Evolutionary conservation across 1,140 invertebrate genomes (phyloP), one percentile per base, ranked within the genome.

Genomic region (Neodiprion fabricii): DNA sequence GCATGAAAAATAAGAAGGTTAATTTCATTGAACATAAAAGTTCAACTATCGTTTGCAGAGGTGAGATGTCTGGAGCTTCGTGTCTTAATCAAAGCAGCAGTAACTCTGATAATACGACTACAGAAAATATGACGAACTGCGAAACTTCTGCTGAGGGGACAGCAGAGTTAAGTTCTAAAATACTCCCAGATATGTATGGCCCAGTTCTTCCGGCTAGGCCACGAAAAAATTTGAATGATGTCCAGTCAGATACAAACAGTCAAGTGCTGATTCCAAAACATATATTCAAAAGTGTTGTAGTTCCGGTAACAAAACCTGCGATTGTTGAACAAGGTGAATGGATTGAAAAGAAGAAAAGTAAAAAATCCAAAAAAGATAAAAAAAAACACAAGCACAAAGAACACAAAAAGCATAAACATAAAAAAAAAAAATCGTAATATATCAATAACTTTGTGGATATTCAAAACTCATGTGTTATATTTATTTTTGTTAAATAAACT

Each of bases 161-260:
- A 76, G 61, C 48, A 9, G 50, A 50, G 28, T 40, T 21, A 48
- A 66, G 14, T 72, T 8, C 53, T 1, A 28, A 79, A 67, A 77
- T 71, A n/a, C 65, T 28, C 9, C 11, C 40, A 2, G 82, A 87
- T 73, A 79, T 85, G 49, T 92, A 92, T 73, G 91, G 91, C 14
- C 91, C 91, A 8, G 89, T 86, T 78, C 85, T 92, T 76, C 91
- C 91, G 2, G 85, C 86, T 7, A 81, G 72, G 11, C 50, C 70
- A 14, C 21, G 53, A 5, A 76, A 69, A 66, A 1, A 23, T 69
- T 48, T 21, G 4, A 73, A 78, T 9, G 67, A 66, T 72, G 53
- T 49, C 5, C 17, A 11, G 23, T 71, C 10, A 69, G 66, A 47
- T 17, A 66, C 0, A 47, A 50, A 47, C 67, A 61, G 9, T 74